These are phyloP conservation scores for Meloidogyne floridensis DNA, from an alignment of 1,140 invertebrate genomes.

Conservation along the genomic window DNA sequence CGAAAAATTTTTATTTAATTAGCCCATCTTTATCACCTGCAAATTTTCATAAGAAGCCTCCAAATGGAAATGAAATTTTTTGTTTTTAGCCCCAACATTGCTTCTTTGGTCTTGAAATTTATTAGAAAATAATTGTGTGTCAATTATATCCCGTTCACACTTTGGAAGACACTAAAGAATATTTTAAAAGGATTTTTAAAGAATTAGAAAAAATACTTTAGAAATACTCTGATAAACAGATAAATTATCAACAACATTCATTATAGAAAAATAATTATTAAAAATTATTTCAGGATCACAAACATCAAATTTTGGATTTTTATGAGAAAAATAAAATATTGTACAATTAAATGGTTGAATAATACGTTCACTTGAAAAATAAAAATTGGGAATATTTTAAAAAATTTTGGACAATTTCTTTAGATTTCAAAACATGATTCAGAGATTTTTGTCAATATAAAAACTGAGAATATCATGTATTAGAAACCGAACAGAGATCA, in stretches of 20 bases:
- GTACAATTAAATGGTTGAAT: constrained; percentile 45
- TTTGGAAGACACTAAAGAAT: constrained; percentile 34
- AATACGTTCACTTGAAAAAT: constrained; percentile 23
- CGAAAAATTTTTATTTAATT: too few relatives aligned
- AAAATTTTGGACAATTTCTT: too few relatives aligned
- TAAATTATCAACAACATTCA: constrained; percentile 23
- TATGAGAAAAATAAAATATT: constrained; percentile 42
- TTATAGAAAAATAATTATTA: constrained; percentile 21
- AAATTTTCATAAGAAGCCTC: constrained; percentile 41
- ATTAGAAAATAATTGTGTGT: constrained; percentile 33
- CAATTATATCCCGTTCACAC: constrained; percentile 31
- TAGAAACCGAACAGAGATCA: too few relatives aligned
- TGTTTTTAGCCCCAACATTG: neutral
- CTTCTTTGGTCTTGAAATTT: constrained; percentile 23
- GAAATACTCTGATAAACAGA: constrained; percentile 28
- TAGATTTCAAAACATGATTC: too few relatives aligned
- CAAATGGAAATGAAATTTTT: constrained; percentile 25
- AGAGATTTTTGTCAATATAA: too few relatives aligned
- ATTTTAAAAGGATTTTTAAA: too few relatives aligned
- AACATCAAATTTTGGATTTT: constrained; percentile 36
- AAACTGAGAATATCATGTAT: too few relatives aligned
- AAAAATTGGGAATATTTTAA: too few relatives aligned
- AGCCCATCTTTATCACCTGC: constrained; percentile 13
- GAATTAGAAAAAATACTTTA: neutral
- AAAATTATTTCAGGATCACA: constrained; percentile 41